Evolutionary conservation across 2,888 invertebrate genomes (phyloP).

Genomic region (Clusia tigrina): DNA sequence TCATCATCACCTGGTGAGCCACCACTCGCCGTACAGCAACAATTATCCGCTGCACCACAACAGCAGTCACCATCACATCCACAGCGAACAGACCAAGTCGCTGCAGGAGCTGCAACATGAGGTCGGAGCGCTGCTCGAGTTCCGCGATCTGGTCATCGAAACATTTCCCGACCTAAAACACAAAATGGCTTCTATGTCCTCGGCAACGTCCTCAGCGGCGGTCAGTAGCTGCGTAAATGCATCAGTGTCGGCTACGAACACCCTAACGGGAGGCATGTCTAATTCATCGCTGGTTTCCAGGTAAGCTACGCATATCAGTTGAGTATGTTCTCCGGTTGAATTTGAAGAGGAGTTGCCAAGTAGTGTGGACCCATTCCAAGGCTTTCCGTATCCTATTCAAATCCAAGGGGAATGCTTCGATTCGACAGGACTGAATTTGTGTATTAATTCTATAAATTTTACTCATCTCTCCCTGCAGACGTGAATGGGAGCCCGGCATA

Average conservation of each 20-base stretch:
- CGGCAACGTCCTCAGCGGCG: constrained; percentile 55
- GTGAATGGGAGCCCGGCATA: constrained; percentile 85
- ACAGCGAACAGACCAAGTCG: constrained; percentile 90
- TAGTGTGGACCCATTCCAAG: no score
- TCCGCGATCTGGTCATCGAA: constrained; percentile 93
- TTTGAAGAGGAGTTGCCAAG: no score
- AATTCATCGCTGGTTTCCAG: constrained; percentile 62
- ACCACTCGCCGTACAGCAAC: constrained; percentile 54
- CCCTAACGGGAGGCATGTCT: constrained; percentile 57
- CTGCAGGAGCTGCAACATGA: constrained; percentile 93
- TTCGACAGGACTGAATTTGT: no score
- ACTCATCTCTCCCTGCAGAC: constrained; percentile 50
- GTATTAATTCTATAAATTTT: no score
- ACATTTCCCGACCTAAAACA: constrained; percentile 90
- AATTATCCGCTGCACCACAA: constrained; percentile 51
- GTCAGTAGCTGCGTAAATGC: constrained; percentile 43
- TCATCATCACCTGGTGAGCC: constrained; percentile 45
- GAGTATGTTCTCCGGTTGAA: background rate
- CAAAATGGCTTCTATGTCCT: constrained; percentile 79
- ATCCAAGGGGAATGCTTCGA: no score
- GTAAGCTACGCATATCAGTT: constrained; percentile 36
- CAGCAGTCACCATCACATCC: constrained; percentile 75
- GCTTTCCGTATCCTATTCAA: no score
- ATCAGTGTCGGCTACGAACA: constrained; percentile 50
- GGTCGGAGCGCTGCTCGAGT: constrained; percentile 89